A percentile compares a stretch with the other conserved stretches of the same genome.
Evolutionary conservation across 23 tunicate genomes (phyloP).

Genomic region (Diplosoma virens): DNA sequence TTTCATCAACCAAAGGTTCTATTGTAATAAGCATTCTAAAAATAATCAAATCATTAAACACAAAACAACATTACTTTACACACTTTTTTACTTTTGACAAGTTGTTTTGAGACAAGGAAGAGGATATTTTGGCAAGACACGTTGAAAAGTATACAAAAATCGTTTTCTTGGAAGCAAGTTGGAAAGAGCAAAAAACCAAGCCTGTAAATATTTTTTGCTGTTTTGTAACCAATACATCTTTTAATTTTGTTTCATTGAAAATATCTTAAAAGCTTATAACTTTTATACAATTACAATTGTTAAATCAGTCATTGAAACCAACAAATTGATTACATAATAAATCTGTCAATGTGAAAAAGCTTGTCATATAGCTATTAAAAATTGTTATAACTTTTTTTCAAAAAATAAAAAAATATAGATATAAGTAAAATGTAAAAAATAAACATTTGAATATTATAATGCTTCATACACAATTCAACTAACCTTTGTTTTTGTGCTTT

Average conservation of each 20-base stretch:
- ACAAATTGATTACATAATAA: no score
- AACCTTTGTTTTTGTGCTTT: slow-evolving; percentile 67
- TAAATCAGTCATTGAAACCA: no score
- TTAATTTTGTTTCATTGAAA: no score
- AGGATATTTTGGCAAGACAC: slow-evolving; percentile 88
- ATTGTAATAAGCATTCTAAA: slow-evolving; percentile 46
- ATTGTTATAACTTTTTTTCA: no score
- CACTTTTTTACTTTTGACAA: slow-evolving; percentile 59
- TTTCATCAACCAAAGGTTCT: slow-evolving; percentile 65
- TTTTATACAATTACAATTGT: no score
- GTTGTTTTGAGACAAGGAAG: slow-evolving; percentile 69
- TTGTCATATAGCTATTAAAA: no score
- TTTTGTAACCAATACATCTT: not conserved
- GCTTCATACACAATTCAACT: not conserved
- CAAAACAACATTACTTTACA: not conserved
- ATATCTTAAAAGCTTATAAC: no score
- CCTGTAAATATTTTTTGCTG: not conserved
- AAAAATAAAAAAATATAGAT: no score
- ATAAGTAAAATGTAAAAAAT: not conserved
- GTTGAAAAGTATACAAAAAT: slow-evolving; percentile 66
- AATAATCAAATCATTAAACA: not conserved
- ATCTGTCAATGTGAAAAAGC: no score
- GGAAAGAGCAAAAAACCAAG: slow-evolving; percentile 54
- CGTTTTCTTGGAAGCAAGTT: slow-evolving; percentile 52
- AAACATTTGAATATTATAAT: not conserved